Evolutionary conservation across 2,797 vertebrate species (phyloP).

Genomic region (Hybognathus amarus): DNA sequence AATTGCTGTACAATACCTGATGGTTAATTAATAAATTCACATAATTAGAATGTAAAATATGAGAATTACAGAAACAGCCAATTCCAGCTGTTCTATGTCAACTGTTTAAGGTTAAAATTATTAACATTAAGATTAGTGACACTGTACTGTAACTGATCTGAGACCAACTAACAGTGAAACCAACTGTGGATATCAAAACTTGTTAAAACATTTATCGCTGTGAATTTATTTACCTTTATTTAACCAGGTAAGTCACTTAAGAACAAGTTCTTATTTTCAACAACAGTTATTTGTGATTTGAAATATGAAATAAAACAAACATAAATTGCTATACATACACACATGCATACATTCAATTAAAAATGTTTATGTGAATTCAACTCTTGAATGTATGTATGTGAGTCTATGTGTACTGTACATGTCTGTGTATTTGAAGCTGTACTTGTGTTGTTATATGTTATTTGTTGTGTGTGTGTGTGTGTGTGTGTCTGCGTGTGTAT

Average conservation of each 20-base stretch:
- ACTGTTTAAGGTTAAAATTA: background rate
- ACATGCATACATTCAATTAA: no score
- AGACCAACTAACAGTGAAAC: background rate
- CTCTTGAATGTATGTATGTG: background rate
- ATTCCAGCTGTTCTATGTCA: background rate
- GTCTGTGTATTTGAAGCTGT: background rate
- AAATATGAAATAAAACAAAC: no score
- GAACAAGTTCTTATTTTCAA: no score
- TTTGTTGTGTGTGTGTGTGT: constrained; percentile 12
- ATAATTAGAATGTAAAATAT: background rate
- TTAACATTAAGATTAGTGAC: background rate
- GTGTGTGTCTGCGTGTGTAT: constrained; percentile 28
- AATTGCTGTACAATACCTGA: background rate
- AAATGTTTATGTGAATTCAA: background rate
- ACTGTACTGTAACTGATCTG: background rate
- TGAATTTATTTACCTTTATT: background rate
- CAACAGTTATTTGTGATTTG: no score
- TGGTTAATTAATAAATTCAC: background rate
- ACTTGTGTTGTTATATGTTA: background rate
- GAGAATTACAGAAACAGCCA: background rate
- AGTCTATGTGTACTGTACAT: background rate
- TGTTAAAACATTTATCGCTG: constrained; percentile 10
- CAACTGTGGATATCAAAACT: background rate
- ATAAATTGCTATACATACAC: no score
- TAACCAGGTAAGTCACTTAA: no score